phyloP scores from a whole-genome alignment of 2,113 vertebrate species.

The Aegotheles bennettii region DNA sequence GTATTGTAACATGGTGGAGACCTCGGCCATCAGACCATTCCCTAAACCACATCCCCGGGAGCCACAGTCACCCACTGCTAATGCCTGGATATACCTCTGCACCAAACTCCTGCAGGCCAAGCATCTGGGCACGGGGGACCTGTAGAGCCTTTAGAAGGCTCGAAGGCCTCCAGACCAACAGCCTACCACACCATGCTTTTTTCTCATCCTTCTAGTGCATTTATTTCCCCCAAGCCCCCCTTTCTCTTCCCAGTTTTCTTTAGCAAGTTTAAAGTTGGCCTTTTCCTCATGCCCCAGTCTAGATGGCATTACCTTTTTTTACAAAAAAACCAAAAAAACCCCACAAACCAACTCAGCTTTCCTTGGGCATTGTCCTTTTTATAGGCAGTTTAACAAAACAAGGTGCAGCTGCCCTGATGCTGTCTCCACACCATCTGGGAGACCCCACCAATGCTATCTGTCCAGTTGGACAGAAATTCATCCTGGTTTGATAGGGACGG shows the following conservation, averaged over 20 bases:
- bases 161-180: background rate
- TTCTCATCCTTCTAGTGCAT: background rate
- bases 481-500: background rate
- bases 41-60: fast-evolving
- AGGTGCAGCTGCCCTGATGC: background rate
- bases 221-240: background rate
- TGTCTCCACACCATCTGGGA: background rate
- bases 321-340: no score
- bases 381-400: background rate
- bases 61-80: background rate
- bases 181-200: background rate
- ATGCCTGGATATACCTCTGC: background rate
- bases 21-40: background rate
- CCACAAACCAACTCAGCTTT: background rate
- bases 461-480: background rate
- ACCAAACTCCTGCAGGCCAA: background rate
- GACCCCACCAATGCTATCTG: background rate
- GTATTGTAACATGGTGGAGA: fast-evolving
- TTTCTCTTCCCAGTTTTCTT: background rate
- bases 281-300: background rate
- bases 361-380: background rate
- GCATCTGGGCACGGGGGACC: background rate
- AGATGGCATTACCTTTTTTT: background rate
- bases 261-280: background rate
- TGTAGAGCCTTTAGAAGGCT: background rate